Percentiles rank a stretch among this genome's conserved stretches.
These are phyloP conservation scores for Cephus nigrinus DNA, from an alignment of 2,888 invertebrate species.

Conservation along the genomic window DNA sequence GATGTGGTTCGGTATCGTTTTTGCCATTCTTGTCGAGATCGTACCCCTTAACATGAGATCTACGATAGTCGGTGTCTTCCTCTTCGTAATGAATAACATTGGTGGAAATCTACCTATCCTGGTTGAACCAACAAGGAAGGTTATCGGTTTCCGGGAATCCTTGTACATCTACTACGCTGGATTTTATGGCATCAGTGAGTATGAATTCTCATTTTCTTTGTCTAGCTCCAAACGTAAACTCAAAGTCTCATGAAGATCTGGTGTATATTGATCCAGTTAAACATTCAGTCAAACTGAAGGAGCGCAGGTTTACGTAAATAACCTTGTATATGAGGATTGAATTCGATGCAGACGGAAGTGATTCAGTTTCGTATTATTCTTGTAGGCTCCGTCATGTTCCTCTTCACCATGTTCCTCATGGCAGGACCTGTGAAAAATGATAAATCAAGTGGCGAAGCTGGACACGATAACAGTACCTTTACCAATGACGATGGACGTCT, in stretches of 20 bases:
- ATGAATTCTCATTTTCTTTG: background rate
- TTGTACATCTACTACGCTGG: conserved; percentile 91
- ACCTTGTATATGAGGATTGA: background rate
- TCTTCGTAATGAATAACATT: conserved; percentile 93
- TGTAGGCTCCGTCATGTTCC: conserved; percentile 83
- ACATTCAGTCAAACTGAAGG: background rate
- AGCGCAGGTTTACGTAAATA: background rate
- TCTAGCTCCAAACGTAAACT: background rate
- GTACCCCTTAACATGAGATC: conserved; percentile 85
- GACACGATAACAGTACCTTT: conserved; percentile 71
- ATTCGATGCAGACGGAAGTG: background rate
- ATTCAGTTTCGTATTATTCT: conserved; percentile 16
- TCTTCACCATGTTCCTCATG: conserved; percentile 84
- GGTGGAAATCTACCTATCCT: conserved; percentile 90
- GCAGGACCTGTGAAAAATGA: conserved; percentile 71
- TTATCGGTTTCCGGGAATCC: conserved; percentile 84
- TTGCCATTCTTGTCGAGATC: conserved; percentile 90
- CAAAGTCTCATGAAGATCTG: background rate
- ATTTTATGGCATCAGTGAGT: conserved; percentile 86
- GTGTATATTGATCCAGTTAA: background rate
- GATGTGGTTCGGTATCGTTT: conserved; percentile 95
- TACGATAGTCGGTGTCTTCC: conserved; percentile 86
- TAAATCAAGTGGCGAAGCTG: conserved; percentile 54
- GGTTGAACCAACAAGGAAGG: conserved; percentile 85
- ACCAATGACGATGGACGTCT: conserved; percentile 67